Conservation (phyloP, 2,113 vertebrate genomes). For the Isichthys henryi region DNA sequence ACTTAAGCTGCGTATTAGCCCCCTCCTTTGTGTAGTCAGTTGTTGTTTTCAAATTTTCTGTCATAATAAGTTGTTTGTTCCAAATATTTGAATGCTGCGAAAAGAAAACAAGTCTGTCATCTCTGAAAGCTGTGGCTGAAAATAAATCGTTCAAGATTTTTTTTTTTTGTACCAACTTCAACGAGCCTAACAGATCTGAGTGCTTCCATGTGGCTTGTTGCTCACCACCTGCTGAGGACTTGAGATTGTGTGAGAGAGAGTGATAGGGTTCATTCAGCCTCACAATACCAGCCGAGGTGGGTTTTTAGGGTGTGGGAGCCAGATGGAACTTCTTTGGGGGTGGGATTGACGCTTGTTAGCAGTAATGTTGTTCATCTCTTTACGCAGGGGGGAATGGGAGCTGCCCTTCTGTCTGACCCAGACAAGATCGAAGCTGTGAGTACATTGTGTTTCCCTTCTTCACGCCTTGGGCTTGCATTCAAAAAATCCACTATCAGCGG, state of each 20-base stretch:
- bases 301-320: background rate
- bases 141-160: background rate
- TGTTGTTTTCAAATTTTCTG: background rate
- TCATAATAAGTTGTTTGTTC: background rate
- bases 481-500: background rate
- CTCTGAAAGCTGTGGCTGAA: background rate
- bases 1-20: background rate
- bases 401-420: conserved; percentile 86
- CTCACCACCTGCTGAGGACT: background rate
- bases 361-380: background rate
- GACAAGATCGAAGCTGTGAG: conserved; percentile 89
- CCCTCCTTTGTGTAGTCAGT: background rate
- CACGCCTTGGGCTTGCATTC: no score
- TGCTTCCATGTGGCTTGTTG: background rate
- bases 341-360: background rate
- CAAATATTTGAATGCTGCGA: background rate
- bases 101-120: background rate
- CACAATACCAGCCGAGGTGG: background rate
- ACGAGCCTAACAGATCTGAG: background rate
- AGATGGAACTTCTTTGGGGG: background rate
- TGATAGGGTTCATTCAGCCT: background rate
- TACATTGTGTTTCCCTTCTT: conserved; percentile 15
- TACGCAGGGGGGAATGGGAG: conserved; percentile 91
- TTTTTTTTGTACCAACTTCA: background rate
- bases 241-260: background rate